Conservation (phyloP, 2,113 vertebrate genomes). For the Suricata suricatta region DNA sequence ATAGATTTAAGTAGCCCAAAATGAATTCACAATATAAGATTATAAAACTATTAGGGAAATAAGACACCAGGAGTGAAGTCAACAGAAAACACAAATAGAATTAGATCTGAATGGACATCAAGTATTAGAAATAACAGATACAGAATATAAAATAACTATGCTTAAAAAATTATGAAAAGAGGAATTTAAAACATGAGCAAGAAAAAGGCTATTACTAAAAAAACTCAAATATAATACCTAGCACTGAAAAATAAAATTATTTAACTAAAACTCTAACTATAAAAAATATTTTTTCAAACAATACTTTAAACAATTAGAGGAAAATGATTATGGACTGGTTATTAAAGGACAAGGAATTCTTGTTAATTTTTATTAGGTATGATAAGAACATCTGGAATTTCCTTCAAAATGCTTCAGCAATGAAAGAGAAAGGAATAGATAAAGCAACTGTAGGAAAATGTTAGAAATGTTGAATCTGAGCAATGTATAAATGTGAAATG, state of each 20-base stretch:
- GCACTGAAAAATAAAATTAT: slow-evolving; percentile 8
- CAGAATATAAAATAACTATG: not conserved
- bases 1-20: not conserved
- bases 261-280: slow-evolving; percentile 37
- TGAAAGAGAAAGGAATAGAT: not conserved
- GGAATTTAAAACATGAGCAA: not conserved
- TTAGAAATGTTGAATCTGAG: not conserved
- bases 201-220: not conserved
- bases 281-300: slow-evolving; percentile 34
- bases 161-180: not conserved
- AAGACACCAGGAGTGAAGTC: not conserved
- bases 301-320: not conserved
- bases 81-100: slow-evolving; percentile 9
- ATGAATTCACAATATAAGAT: slow-evolving; percentile 6
- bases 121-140: slow-evolving; percentile 23
- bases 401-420: slow-evolving; percentile 40
- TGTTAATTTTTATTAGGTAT: slow-evolving; percentile 23
- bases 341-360: slow-evolving; percentile 20
- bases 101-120: not conserved
- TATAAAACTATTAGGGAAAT: slow-evolving; percentile 11
- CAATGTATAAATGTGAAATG: not conserved
- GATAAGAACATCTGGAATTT: not conserved
- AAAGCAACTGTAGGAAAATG: not conserved
- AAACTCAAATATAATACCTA: slow-evolving; percentile 9
- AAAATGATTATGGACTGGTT: not conserved